Base-by-base conservation (phyloP, 2,113 vertebrate genomes). In the Charina bottae region DNA sequence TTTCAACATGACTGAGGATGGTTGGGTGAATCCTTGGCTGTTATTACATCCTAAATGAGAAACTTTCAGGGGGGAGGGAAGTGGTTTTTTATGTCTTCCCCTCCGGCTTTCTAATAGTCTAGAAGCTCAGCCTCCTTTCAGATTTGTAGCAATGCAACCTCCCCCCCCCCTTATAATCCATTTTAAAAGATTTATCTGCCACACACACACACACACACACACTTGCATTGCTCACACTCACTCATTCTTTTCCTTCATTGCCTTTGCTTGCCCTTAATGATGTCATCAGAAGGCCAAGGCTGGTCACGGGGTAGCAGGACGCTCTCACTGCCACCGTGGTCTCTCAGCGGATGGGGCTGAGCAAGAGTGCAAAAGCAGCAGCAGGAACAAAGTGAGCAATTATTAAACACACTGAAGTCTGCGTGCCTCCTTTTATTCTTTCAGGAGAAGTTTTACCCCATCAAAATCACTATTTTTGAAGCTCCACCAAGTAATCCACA, bases 61-160 rank as follows among this genome's bases (percentile, higher is more conserved):
- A 13, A 13, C 11, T 64, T 88, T 87, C 46, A 6, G 0, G 1
- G 0, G 0, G 0, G 0, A 6, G 19, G 13, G 19, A 53, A 89
- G 59, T 11, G 23, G 24, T 33, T 84, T 7, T 0, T 60, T 58
- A 10, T 12, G 24, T 58, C 78, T 92, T 90, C 19, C 11, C 26
- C 1, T 37, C 84, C 90, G 49, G 85, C 60, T 24, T 0, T 37
- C 0, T 0, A 84, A 92, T 94, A 88, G 33, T 23, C 0, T 9
- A 4, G 0, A 0, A 88, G 53, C 78, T 91, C 15, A 86, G 28
- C 89, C 46, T 86, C 68, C 56, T 68, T 6, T 7, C 10, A 46
- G 68, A 83, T 62, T 17, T 60, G 42, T 28, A 15, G 84, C 9
- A 17, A 17, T 42, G 54, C 33, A 37, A 55, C 12, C 8, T 21